phyloP scores from a whole-genome alignment of 2,797 vertebrate genomes.

The Clarias fuscus region DNA sequence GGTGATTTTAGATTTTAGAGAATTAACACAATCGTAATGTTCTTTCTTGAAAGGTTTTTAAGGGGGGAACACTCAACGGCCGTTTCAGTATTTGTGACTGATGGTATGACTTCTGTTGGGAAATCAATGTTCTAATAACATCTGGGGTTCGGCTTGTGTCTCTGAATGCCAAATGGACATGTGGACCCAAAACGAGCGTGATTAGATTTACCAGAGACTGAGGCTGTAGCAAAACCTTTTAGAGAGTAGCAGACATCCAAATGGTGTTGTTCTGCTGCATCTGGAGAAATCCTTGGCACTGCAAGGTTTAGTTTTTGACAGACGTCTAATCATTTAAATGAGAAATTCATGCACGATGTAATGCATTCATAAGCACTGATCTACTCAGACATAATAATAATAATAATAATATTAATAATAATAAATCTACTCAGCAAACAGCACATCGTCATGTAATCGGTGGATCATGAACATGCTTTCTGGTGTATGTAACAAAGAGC shows the following conservation, averaged over 20 bases:
- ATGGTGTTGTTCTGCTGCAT: conserved; percentile 57
- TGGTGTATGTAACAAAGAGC: conserved; percentile 25
- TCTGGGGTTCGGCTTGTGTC: conserved; percentile 17
- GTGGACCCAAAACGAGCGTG: conserved; percentile 51
- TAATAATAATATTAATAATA: neutral
- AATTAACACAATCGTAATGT: neutral
- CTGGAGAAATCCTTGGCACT: conserved; percentile 55
- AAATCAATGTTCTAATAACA: conserved; percentile 36
- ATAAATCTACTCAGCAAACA: neutral
- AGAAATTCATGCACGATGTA: conserved; percentile 40
- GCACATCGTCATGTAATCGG: neutral
- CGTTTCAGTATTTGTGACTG: neutral
- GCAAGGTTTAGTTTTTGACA: conserved; percentile 48
- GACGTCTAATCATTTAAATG: conserved; percentile 56
- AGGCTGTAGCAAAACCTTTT: conserved; percentile 63
- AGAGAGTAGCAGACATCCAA: conserved; percentile 53
- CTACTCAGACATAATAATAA: conserved; percentile 51
- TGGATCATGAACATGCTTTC: conserved; percentile 9
- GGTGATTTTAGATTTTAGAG: neutral
- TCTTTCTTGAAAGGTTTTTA: neutral
- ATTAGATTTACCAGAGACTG: conserved; percentile 71
- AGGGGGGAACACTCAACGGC: neutral
- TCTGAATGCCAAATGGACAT: conserved; percentile 47
- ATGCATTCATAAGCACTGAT: neutral
- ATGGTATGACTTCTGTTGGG: neutral